Conservation (phyloP, 2,113 vertebrate species). For the Vulpes lagopus region DNA sequence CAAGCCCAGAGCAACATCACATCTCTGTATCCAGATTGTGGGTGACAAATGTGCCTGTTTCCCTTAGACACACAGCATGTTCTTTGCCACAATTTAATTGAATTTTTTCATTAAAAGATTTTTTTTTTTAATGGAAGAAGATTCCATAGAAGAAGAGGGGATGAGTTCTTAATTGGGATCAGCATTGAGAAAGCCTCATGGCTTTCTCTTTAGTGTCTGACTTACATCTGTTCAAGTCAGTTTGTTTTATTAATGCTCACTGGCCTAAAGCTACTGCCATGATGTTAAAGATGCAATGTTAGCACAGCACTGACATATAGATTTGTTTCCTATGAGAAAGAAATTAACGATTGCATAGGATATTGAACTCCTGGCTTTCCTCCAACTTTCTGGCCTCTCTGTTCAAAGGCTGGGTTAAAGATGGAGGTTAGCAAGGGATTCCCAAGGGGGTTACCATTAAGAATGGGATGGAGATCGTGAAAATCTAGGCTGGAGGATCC, state of each 20-base stretch:
- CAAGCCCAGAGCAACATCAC: not conserved
- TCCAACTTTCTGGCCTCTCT: slow-evolving; percentile 48
- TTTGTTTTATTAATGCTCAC: slow-evolving; percentile 80
- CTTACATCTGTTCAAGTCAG: slow-evolving; percentile 70
- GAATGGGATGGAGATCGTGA: not conserved
- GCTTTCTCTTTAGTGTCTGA: slow-evolving; percentile 47
- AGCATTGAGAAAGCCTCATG: not conserved
- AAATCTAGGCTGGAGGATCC: not conserved
- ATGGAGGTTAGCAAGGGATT: not conserved
- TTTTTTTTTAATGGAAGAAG: slow-evolving; percentile 7
- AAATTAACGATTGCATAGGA: slow-evolving; percentile 71
- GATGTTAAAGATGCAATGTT: slow-evolving; percentile 71
- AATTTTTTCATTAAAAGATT: not conserved
- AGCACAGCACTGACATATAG: slow-evolving; percentile 71
- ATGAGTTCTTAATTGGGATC: slow-evolving; percentile 48
- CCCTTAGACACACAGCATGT: not conserved
- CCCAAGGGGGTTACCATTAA: not conserved
- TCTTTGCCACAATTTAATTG: slow-evolving; percentile 30
- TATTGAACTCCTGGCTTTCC: slow-evolving; percentile 66
- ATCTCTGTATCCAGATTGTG: not conserved
- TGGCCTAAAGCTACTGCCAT: slow-evolving; percentile 77
- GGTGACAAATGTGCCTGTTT: not conserved
- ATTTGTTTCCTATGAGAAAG: slow-evolving; percentile 79
- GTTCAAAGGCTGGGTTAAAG: slow-evolving; percentile 45
- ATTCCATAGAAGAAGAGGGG: slow-evolving; percentile 41